phyloP scores from a whole-genome alignment of 2,888 invertebrate species.

The Microctonus brassicae region DNA sequence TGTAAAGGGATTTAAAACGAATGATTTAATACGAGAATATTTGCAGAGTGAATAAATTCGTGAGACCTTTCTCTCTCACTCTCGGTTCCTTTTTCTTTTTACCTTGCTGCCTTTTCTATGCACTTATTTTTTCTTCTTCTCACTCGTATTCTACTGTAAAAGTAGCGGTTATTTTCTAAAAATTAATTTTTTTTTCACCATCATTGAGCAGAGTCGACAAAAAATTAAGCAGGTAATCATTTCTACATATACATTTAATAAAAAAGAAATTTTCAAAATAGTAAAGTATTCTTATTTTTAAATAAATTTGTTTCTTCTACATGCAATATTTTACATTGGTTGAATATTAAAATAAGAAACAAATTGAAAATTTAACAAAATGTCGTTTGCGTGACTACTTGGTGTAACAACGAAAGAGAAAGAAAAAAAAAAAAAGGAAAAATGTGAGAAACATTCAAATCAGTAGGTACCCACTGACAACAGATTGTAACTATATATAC shows the following conservation, averaged over 20 bases:
- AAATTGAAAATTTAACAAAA: not conserved
- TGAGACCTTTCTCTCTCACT: not conserved
- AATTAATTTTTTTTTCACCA: not conserved
- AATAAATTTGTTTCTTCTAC: not conserved
- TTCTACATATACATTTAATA: not conserved
- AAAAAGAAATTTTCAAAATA: not conserved
- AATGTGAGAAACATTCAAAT: constrained; percentile 20
- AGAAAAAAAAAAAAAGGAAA: constrained; percentile 7
- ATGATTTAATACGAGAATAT: constrained; percentile 40
- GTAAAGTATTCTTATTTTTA: not conserved
- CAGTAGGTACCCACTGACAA: constrained; percentile 28
- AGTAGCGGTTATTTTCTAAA: not conserved
- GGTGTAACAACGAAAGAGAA: not conserved
- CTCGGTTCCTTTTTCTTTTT: not conserved
- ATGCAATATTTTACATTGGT: not conserved
- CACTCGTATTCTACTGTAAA: not conserved
- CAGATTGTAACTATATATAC: constrained; percentile 34
- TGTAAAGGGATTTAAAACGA: constrained; percentile 39
- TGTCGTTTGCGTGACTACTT: too few species aligned
- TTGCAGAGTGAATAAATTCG: constrained; percentile 41
- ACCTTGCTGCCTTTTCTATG: not conserved
- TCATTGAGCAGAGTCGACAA: constrained; percentile 5
- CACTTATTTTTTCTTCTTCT: not conserved
- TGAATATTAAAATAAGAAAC: not conserved
- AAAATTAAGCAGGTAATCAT: constrained; percentile 26